Percentiles rank a stretch among this genome's conserved stretches.
These are phyloP conservation scores for Watsonalla binaria DNA, from an alignment of 2,888 invertebrate species.

Conservation along the genomic window DNA sequence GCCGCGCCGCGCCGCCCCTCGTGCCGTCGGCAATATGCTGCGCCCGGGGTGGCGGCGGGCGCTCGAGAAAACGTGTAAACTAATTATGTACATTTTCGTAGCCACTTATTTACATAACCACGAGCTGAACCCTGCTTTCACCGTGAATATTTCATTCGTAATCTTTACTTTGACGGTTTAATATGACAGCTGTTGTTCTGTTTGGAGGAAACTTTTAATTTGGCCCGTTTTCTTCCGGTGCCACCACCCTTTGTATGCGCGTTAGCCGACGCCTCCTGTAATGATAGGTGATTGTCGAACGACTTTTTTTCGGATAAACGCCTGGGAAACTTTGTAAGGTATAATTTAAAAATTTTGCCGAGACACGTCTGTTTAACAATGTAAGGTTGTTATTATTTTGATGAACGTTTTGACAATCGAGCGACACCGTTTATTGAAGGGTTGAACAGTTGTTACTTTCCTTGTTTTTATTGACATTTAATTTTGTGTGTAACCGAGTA, in stretches of 20 bases:
- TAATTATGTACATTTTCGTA: slow-evolving; percentile 79
- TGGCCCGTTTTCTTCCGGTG: slow-evolving; percentile 62
- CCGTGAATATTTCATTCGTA: slow-evolving; percentile 78
- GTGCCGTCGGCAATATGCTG: slow-evolving; percentile 53
- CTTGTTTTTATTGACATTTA: background rate
- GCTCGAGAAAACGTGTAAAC: slow-evolving; percentile 76
- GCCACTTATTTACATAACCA: slow-evolving; percentile 78
- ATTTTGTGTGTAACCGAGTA: slow-evolving; percentile 14
- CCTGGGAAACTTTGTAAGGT: slow-evolving; percentile 57
- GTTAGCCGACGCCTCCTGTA: slow-evolving; percentile 64
- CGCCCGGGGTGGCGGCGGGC: slow-evolving; percentile 44
- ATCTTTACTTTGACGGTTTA: slow-evolving; percentile 77
- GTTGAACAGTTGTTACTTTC: slow-evolving; percentile 17
- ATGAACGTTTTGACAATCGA: slow-evolving; percentile 50
- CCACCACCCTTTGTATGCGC: slow-evolving; percentile 63
- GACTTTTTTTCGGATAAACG: slow-evolving; percentile 61
- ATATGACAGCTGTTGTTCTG: slow-evolving; percentile 77
- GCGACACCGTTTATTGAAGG: slow-evolving; percentile 29
- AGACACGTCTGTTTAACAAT: slow-evolving; percentile 19
- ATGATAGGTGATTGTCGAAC: slow-evolving; percentile 72
- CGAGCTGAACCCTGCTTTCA: slow-evolving; percentile 74
- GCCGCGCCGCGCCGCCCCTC: slow-evolving; percentile 16
- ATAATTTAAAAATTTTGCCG: slow-evolving; percentile 65
- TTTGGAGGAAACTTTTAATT: slow-evolving; percentile 77
- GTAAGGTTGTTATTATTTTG: slow-evolving; percentile 15